Conservation (phyloP, 2,113 vertebrate species). For the Pleuronectes platessa region DNA sequence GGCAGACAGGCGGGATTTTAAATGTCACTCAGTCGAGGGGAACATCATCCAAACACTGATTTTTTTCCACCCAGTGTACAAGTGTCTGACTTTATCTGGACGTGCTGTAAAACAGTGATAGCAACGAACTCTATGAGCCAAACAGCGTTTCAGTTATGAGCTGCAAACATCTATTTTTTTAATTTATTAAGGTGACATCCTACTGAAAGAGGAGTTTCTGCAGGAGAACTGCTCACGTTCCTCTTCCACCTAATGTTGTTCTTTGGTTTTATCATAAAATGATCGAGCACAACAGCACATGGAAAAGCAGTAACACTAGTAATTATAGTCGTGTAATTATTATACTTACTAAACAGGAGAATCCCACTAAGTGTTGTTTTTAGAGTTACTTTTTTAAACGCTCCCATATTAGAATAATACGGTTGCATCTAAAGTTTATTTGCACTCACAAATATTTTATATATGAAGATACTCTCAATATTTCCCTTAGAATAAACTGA, state of each 20-base stretch:
- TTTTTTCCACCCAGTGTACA: slow-evolving; percentile 1
- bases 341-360: too few relatives aligned
- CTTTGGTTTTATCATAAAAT: too few relatives aligned
- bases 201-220: too few relatives aligned
- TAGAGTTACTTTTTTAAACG: too few relatives aligned
- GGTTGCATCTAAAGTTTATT: too few relatives aligned
- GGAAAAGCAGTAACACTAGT: not conserved
- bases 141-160: not conserved
- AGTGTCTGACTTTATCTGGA: not conserved
- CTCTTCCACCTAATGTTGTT: too few relatives aligned
- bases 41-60: slow-evolving; percentile 26
- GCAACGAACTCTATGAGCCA: not conserved
- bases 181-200: not conserved
- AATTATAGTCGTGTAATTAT: not conserved
- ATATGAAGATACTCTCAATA: too few relatives aligned
- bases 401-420: too few relatives aligned
- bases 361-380: too few relatives aligned
- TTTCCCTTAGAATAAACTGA: too few relatives aligned
- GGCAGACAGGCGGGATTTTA: slow-evolving; percentile 7
- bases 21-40: slow-evolving; percentile 21
- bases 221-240: not conserved
- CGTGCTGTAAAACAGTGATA: not conserved
- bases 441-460: too few relatives aligned
- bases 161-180: not conserved
- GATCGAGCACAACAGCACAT: not conserved